Evolutionary conservation across 2,113 vertebrate genomes (phyloP).

Genomic region (Arizona elegans): DNA sequence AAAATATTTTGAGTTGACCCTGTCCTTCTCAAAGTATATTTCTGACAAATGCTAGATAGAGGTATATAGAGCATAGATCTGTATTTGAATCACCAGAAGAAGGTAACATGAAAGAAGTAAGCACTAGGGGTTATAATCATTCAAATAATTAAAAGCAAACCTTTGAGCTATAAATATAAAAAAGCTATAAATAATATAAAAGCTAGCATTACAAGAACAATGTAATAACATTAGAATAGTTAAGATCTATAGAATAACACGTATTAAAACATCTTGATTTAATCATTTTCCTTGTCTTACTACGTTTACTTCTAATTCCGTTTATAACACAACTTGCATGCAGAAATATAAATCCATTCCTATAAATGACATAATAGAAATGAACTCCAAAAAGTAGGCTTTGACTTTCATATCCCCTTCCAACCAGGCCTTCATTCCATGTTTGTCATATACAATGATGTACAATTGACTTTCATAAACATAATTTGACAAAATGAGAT

Average conservation of each 20-base stretch:
- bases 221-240: background rate
- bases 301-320: background rate
- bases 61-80: background rate
- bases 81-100: no score
- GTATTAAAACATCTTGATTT: background rate
- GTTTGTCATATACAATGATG: slow-evolving; percentile 35
- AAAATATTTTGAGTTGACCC: background rate
- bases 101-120: no score
- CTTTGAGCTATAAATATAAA: background rate
- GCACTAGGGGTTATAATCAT: background rate
- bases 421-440: slow-evolving; percentile 4
- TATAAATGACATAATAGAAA: slow-evolving; percentile 27
- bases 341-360: background rate
- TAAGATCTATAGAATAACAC: background rate
- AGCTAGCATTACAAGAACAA: background rate
- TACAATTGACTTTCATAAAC: slow-evolving; percentile 50
- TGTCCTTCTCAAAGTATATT: background rate
- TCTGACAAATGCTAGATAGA: background rate
- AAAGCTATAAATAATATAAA: background rate
- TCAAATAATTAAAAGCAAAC: background rate
- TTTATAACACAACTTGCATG: background rate
- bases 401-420: slow-evolving; percentile 43
- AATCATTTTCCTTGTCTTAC: background rate
- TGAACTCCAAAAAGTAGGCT: slow-evolving; percentile 23
- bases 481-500: slow-evolving; percentile 50